These are phyloP conservation scores for Mythimna loreyi DNA, from an alignment of 2,888 invertebrate species.

Conservation along the genomic window DNA sequence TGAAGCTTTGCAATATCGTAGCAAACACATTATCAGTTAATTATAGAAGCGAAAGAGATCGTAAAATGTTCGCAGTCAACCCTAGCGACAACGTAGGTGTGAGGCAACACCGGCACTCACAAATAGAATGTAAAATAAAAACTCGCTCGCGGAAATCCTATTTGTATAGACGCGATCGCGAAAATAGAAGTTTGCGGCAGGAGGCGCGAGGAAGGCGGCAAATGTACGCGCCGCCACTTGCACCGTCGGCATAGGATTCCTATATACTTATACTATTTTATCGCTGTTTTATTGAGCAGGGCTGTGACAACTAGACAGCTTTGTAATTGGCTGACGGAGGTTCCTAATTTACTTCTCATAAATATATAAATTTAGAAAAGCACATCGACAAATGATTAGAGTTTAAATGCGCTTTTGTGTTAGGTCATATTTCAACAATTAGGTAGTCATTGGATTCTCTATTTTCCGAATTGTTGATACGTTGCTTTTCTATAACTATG, in stretches of 20 bases:
- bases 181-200: constrained; percentile 74
- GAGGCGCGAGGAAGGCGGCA: constrained; percentile 46
- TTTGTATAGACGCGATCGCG: constrained; percentile 67
- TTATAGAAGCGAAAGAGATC: constrained; percentile 36
- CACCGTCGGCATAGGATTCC: constrained; percentile 27
- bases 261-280: constrained; percentile 32
- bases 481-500: constrained; percentile 2
- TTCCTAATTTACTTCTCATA: constrained; percentile 13
- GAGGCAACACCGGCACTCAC: constrained; percentile 66
- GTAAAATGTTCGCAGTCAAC: constrained; percentile 38
- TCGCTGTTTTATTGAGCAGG: constrained; percentile 11
- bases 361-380: too few relatives aligned
- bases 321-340: constrained; percentile 3
- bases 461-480: not conserved
- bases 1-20: constrained; percentile 29
- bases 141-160: constrained; percentile 80
- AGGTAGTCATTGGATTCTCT: not conserved
- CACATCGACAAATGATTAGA: not conserved
- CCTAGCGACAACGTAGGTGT: constrained; percentile 59
- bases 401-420: not conserved
- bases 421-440: not conserved
- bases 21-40: constrained; percentile 42
- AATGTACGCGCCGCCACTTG: constrained; percentile 28
- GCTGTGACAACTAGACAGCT: not conserved
- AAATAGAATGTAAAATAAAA: constrained; percentile 79